Conservation (phyloP, 2,888 invertebrate species). For the Caenorhabditis afra region DNA sequence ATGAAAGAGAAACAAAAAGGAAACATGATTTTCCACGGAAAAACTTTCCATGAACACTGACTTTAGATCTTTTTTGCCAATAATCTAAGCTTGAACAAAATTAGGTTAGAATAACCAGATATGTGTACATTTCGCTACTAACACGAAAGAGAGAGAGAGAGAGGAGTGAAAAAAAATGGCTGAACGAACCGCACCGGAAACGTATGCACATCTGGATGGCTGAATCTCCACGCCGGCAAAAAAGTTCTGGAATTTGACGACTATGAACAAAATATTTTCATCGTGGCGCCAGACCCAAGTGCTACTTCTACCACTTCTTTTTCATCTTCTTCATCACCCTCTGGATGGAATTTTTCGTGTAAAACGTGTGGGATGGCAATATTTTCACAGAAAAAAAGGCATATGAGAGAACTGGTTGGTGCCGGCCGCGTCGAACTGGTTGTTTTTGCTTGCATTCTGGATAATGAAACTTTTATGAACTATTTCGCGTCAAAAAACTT, state of each 20-base stretch:
- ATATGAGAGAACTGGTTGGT: background rate
- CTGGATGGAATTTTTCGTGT: background rate
- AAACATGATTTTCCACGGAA: slow-evolving; percentile 13
- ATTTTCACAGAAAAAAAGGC: slow-evolving; percentile 1
- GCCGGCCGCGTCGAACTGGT: slow-evolving; percentile 34
- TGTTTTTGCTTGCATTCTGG: slow-evolving; percentile 56
- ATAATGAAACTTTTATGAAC: slow-evolving; percentile 59
- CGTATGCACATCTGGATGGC: too few relatives aligned
- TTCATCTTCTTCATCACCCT: background rate
- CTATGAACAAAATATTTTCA: slow-evolving; percentile 20
- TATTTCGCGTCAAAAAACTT: slow-evolving; percentile 46
- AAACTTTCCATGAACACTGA: too few relatives aligned
- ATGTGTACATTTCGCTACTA: too few relatives aligned
- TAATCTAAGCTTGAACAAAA: too few relatives aligned
- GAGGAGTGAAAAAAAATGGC: background rate
- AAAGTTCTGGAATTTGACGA: slow-evolving; percentile 8
- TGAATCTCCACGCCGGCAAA: background rate
- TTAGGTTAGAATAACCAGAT: background rate
- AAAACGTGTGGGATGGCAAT: slow-evolving; percentile 19
- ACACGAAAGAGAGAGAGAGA: background rate
- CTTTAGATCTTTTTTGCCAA: background rate
- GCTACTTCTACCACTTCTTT: slow-evolving; percentile 33
- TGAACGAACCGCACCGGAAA: slow-evolving; percentile 3
- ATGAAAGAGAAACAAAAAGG: slow-evolving; percentile 1
- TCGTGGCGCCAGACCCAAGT: slow-evolving; percentile 30